These are phyloP conservation scores for Hippolais icterina DNA, from an alignment of 2,113 vertebrate genomes.

Conservation along the genomic window DNA sequence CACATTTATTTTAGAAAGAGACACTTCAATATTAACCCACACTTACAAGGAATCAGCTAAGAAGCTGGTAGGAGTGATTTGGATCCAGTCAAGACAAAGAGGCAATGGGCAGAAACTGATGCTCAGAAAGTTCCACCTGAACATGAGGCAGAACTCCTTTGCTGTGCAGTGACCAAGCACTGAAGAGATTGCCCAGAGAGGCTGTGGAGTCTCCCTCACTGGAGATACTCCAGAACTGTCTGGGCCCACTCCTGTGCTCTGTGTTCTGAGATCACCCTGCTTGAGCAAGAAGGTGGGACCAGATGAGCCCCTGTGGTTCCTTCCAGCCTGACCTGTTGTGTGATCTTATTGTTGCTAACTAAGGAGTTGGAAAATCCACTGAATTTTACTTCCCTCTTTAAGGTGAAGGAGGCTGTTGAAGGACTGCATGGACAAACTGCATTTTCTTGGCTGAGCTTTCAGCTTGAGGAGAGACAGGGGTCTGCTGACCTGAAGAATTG, in stretches of 20 bases:
- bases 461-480: background rate
- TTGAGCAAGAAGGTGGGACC: background rate
- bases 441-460: background rate
- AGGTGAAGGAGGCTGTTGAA: background rate
- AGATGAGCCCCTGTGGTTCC: background rate
- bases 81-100: background rate
- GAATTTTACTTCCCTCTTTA: background rate
- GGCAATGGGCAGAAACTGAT: background rate
- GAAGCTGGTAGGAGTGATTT: background rate
- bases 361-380: background rate
- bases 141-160: background rate
- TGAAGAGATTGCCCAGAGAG: background rate
- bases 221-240: background rate
- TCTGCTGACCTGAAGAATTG: background rate
- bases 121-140: background rate
- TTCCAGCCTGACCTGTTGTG: background rate
- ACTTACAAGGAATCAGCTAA: background rate
- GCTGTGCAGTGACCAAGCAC: fast-evolving
- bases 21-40: fast-evolving
- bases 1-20: background rate
- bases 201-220: background rate
- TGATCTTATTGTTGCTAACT: background rate
- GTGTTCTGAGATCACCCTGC: background rate
- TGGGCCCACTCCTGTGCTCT: background rate
- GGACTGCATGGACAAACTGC: background rate